Percentiles rank a stretch among this genome's conserved stretches.
Conservation (phyloP, 2,113 vertebrate species). For the Xiphophorus couchianus region DNA sequence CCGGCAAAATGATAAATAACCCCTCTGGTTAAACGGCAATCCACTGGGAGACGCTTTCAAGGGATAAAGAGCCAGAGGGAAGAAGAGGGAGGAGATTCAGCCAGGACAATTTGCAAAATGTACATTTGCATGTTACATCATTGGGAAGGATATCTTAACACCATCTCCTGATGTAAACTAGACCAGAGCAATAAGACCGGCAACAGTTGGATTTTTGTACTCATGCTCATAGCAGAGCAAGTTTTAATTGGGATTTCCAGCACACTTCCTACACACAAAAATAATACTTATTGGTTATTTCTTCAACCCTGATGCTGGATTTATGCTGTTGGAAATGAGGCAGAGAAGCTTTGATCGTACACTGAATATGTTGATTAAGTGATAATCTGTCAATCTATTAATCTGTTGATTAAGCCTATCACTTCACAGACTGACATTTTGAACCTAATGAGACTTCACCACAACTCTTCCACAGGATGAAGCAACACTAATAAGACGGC, state of each 20-base stretch:
- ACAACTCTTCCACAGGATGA: background rate
- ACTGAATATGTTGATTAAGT: too few relatives aligned
- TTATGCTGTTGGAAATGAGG: background rate
- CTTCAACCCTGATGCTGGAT: background rate
- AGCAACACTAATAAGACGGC: background rate
- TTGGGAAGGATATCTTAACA: conserved; percentile 40
- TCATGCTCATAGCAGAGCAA: background rate
- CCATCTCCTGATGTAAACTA: conserved; percentile 6
- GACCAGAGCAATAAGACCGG: conserved; percentile 18
- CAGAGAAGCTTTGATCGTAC: background rate
- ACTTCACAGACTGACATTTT: background rate
- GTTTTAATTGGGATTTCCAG: background rate
- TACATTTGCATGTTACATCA: conserved; percentile 27
- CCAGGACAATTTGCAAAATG: conserved; percentile 45
- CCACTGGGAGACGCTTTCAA: conserved; percentile 62
- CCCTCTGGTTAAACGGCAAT: conserved; percentile 58
- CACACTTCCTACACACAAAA: background rate
- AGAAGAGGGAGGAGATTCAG: background rate
- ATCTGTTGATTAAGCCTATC: too few relatives aligned
- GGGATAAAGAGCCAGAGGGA: background rate
- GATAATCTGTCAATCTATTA: too few relatives aligned
- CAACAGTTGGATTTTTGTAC: background rate
- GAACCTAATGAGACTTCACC: background rate
- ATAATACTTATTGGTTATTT: background rate
- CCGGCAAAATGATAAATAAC: conserved; percentile 76